These are phyloP conservation scores for Yponomeuta sedellus DNA, from an alignment of 2,888 invertebrate species.

Conservation along the genomic window DNA sequence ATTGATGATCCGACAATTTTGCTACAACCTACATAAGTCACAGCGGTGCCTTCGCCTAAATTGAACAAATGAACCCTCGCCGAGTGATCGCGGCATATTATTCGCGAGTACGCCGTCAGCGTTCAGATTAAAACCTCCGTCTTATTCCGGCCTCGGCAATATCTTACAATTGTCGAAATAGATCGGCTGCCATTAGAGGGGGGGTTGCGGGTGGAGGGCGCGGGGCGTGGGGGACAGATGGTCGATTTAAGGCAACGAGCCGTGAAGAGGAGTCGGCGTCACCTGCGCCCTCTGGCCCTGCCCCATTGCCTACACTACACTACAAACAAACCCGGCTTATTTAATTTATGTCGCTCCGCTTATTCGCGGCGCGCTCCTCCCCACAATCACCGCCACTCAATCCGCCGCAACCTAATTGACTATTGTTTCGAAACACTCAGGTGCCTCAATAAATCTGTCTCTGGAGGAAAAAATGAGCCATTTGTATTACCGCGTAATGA, in stretches of 20 bases:
- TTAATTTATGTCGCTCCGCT: constrained; percentile 40
- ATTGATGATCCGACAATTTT: too few relatives aligned
- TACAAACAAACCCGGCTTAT: constrained; percentile 27
- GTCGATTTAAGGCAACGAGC: constrained; percentile 31
- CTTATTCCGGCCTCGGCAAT: constrained; percentile 47
- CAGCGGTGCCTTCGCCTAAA: background rate
- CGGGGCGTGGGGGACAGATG: constrained; percentile 22
- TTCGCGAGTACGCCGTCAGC: constrained; percentile 32
- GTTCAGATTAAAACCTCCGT: constrained; percentile 46
- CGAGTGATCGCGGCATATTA: background rate
- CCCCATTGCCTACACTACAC: constrained; percentile 16
- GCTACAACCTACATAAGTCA: too few relatives aligned
- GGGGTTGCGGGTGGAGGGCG: background rate
- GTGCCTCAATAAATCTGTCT: constrained; percentile 6
- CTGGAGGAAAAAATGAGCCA: constrained; percentile 15
- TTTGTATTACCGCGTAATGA: constrained; percentile 19
- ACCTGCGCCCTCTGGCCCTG: constrained; percentile 27
- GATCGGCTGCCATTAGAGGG: constrained; percentile 40
- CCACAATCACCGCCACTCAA: constrained; percentile 38
- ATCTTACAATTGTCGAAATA: constrained; percentile 45
- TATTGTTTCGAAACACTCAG: constrained; percentile 33
- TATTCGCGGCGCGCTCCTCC: constrained; percentile 33
- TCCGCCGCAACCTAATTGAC: constrained; percentile 37
- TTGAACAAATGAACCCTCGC: background rate
- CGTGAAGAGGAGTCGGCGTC: constrained; percentile 29